Evolutionary conservation across 2,888 invertebrate species (phyloP), one percentile per base, ranked within the genome.

Genomic region (Spatulosminthurus flaviceps): DNA sequence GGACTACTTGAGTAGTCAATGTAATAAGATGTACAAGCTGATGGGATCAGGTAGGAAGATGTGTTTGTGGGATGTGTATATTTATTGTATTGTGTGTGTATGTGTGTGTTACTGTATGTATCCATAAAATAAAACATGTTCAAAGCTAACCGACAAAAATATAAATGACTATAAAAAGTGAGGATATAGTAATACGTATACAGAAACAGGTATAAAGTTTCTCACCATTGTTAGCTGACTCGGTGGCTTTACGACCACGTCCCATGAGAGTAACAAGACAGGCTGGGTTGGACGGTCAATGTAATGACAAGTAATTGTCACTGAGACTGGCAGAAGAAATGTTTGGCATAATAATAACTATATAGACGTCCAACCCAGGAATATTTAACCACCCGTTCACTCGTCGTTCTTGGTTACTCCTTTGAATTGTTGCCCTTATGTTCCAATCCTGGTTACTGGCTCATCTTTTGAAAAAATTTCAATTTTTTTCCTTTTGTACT

Each of bases 191-290:
- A 51, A n/a, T 51, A 19, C 4, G n/a, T n/a, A 51, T 41, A 41
- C 41, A 41, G 41, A 41, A 13, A 41, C 51, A 51, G 51, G n/a
- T 51, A 51, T n/a, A 51, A 19, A 51, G 51, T 13, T 51, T n/a
- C 69, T 76, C 67, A 67, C 73, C 67, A 79, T 79, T 79, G 67
- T 73, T 78, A 66, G 72, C 71, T 70, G 78, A 78, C 5, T 79
- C 79, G 60, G 74, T 66, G 26, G 79, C 66, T 60, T 74, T 79
- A 16, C 79, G 79, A 21, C 64, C 64, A 64, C 79, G 74, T 74
- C 79, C 79, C 79, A 79, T 79, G 72, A 66, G 66, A 28, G 34
- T 28, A 60, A 51, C 51, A 60, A 60, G 43, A 77, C 70, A 70
- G 77, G 21, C 71, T 77, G 70, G 51, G 66, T 70, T 70, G 71